A percentile compares a stretch with the other conserved stretches of the same genome.
These are phyloP conservation scores for Acanthosepion pharaonis DNA, from an alignment of 2,888 invertebrate species.

Conservation along the genomic window DNA sequence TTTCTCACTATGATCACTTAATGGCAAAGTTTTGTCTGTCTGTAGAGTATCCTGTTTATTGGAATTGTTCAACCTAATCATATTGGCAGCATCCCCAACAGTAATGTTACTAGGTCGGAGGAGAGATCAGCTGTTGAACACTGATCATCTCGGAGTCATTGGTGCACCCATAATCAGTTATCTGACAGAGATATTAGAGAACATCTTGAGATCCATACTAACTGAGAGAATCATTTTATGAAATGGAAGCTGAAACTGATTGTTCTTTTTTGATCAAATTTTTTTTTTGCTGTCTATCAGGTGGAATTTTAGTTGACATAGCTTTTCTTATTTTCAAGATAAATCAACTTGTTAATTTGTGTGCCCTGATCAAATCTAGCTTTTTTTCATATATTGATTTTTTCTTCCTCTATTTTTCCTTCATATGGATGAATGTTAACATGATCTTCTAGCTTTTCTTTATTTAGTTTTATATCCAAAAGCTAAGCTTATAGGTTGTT, in stretches of 20 bases:
- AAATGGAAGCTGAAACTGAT: not conserved
- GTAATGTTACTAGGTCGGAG: no score
- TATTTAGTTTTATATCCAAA: no score
- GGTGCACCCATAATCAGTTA: not conserved
- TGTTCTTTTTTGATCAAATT: no score
- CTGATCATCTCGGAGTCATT: not conserved
- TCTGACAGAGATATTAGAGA: no score
- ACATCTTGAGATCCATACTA: no score
- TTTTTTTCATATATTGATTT: not conserved
- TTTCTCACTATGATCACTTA: not conserved
- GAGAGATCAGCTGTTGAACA: no score
- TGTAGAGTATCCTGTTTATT: not conserved
- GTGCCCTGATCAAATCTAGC: no score
- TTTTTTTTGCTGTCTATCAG: no score
- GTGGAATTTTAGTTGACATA: no score
- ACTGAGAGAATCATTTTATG: not conserved
- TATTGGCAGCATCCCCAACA: no score
- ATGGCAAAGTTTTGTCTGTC: not conserved
- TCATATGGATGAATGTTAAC: no score
- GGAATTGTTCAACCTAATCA: not conserved
- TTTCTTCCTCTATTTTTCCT: not conserved
- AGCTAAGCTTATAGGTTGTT: not conserved
- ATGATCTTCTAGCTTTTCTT: no score
- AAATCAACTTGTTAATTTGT: slow-evolving; percentile 9
- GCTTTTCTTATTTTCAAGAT: not conserved